A percentile compares a stretch with the other conserved stretches of the same genome.
phyloP scores from a whole-genome alignment of 2,113 vertebrate species.

The Oryctolagus cuniculus region DNA sequence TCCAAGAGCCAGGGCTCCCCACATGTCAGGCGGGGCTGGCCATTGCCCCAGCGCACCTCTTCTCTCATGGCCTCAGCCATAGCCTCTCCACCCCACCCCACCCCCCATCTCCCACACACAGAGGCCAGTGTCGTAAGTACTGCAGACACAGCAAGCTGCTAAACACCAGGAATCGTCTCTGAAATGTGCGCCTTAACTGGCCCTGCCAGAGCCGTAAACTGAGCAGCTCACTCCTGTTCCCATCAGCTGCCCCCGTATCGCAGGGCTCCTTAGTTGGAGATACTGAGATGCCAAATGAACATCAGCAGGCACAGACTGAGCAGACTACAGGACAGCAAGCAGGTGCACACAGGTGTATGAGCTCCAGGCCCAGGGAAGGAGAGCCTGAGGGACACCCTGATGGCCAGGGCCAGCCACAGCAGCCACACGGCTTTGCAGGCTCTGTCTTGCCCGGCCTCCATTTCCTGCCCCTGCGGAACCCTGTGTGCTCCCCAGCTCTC shows the following conservation, averaged over 20 bases:
- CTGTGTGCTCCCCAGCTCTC: neutral
- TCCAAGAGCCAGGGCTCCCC: neutral
- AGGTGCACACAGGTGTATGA: neutral
- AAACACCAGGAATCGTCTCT: neutral
- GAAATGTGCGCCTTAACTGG: neutral
- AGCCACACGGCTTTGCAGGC: fast-evolving
- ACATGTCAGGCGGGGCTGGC: neutral
- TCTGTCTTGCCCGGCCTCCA: neutral
- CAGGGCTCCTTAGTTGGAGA: constrained; percentile 10
- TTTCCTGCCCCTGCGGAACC: neutral
- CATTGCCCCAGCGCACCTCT: neutral
- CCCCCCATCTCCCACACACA: neutral
- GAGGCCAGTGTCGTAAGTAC: neutral
- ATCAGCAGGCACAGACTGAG: neutral
- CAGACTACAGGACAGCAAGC: neutral
- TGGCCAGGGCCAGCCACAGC: too few relatives aligned
- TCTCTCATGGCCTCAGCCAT: neutral
- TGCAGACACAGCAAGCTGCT: neutral
- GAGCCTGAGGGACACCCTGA: neutral
- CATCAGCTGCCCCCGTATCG: neutral
- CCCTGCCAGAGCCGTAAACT: neutral
- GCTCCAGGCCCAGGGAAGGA: neutral
- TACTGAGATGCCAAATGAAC: neutral
- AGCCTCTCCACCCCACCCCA: too few relatives aligned
- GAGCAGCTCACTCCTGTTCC: neutral